Evolutionary conservation across 2,113 vertebrate species (phyloP), one percentile per base, ranked within the genome.

Genomic region (Nycticebus coucang): DNA sequence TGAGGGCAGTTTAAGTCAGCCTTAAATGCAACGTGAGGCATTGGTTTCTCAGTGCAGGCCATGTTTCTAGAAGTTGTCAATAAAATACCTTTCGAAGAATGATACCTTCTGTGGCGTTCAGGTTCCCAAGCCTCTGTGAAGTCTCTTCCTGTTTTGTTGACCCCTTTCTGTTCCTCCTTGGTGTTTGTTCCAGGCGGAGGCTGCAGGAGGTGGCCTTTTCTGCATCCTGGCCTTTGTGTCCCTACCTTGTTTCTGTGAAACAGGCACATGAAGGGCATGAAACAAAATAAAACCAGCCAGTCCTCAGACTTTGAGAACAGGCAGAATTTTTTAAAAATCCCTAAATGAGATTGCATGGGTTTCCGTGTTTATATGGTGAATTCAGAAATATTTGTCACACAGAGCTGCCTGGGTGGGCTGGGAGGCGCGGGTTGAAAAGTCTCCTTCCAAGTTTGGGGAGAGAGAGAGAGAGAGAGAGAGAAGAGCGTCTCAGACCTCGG

Each of bases 371-470:
- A 53, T 53, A 14, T 37, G 9, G 41, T 94, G 77, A 69, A 59
- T 84, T 83, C n/a, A 69, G 50, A 55, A 71, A 50, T 62, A n/a
- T 30, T 80, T 84, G 68, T 41, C 41, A 41, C 41, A 41, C 41
- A 41, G 41, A 95, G 94, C 96, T 87, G 91, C 96, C 96, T 98
- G 98, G 97, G 91, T 95, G 95, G 94, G 91, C 94, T 95, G 80
- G 53, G 62, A 96, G 96, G 95, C 96, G 96, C 97, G 97, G 96
- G 95, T 97, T 97, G 94, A 97, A 98, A 97, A 97, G 97, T 97
- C 97, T 97, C 96, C 92, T 97, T 98, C 94, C 96, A 96, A 98
- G 97, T 98, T 96, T 96, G 95, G 93, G 90, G 96, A 97, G 41
- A 41, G 41, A 41, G 41, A 41, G 41, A 41, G 41, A 41, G 41